These are phyloP conservation scores for Hippopotamyrus pictus DNA, from an alignment of 2,797 vertebrate genomes.

Conservation along the genomic window DNA sequence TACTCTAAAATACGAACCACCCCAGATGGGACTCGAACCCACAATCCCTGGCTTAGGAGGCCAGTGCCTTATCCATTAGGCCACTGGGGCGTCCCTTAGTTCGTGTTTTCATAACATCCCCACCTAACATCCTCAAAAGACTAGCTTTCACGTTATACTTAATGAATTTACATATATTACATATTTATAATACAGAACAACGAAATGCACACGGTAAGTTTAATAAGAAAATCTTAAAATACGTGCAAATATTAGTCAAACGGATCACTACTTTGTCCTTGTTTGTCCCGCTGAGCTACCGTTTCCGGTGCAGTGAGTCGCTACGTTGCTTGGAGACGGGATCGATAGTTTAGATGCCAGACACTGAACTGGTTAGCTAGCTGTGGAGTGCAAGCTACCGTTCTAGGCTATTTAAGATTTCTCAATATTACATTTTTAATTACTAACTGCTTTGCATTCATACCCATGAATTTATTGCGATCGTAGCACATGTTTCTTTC, in stretches of 20 bases:
- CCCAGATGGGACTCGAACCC: constrained; percentile 36
- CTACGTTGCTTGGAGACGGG: constrained; percentile 20
- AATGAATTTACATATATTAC: not conserved
- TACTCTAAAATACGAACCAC: constrained; percentile 11
- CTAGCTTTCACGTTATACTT: not conserved
- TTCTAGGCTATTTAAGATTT: not conserved
- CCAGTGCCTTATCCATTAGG: constrained; percentile 59
- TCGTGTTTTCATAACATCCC: not conserved
- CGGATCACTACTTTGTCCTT: not conserved
- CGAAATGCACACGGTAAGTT: not conserved
- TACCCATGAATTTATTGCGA: not conserved
- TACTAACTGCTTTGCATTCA: not conserved
- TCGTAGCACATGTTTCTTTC: not conserved
- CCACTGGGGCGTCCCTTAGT: constrained; percentile 42
- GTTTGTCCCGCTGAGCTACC: not conserved
- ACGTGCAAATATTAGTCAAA: not conserved
- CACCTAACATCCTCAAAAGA: not conserved
- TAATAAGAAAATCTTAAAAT: not conserved
- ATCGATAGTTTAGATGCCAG: not conserved
- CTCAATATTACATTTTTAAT: not conserved
- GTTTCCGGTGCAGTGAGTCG: constrained; percentile 5
- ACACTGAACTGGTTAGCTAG: not conserved
- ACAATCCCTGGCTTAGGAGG: constrained; percentile 13
- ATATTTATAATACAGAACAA: not conserved
- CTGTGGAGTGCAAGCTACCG: not conserved